These are phyloP conservation scores for Bothrops jararaca DNA, from an alignment of 2,113 vertebrate species.

Conservation along the genomic window DNA sequence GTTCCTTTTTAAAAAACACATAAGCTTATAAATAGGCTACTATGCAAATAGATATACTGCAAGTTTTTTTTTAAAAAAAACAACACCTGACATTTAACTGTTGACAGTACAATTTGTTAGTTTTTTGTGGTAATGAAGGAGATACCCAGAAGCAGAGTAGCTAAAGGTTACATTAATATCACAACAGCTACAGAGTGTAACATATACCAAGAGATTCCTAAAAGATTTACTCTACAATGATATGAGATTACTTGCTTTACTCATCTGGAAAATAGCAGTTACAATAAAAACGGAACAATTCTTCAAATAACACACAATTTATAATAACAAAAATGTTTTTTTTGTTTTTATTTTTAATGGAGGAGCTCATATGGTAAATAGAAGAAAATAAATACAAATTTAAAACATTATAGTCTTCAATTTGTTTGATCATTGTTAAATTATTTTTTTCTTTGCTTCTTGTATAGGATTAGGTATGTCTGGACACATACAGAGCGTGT, in stretches of 20 bases:
- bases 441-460: neutral
- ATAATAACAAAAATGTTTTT: neutral
- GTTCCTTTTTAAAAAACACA: neutral
- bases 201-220: constrained; percentile 25
- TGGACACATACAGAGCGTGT: neutral
- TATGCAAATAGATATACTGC: neutral
- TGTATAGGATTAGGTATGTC: neutral
- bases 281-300: constrained; percentile 1
- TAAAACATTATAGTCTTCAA: neutral
- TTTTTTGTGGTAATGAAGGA: constrained; percentile 30
- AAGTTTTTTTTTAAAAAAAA: neutral
- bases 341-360: neutral
- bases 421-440: neutral
- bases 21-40: constrained; percentile 18
- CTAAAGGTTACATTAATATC: constrained; percentile 50
- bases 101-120: constrained; percentile 11
- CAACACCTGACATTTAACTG: constrained; percentile 43
- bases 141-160: constrained; percentile 37
- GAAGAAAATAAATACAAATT: constrained; percentile 32
- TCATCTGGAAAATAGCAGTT: neutral
- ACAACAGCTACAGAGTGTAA: constrained; percentile 37
- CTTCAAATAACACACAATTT: constrained; percentile 18
- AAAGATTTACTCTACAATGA: constrained; percentile 21
- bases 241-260: constrained; percentile 32
- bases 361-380: constrained; percentile 25